Percentiles rank a stretch among this genome's conserved stretches.
phyloP scores from a whole-genome alignment of 2,797 vertebrate species.

The Danio albolineatus region DNA sequence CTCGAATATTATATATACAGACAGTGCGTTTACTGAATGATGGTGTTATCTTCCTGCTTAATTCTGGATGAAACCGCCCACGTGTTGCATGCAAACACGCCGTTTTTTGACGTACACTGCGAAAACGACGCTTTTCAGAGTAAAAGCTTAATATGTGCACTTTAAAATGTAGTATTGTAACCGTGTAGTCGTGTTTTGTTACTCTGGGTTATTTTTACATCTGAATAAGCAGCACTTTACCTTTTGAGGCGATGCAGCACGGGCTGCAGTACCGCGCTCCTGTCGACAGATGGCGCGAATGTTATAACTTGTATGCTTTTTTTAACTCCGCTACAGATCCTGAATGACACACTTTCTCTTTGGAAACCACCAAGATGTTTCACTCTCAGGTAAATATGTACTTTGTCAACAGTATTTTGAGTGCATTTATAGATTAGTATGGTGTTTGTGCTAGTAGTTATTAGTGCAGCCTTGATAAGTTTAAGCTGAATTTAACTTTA shows the following conservation, averaged over 20 bases:
- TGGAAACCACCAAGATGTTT: constrained; percentile 5
- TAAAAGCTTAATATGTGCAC: not conserved
- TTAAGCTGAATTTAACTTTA: not conserved
- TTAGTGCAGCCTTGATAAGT: not conserved
- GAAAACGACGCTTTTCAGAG: not conserved
- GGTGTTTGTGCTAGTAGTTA: too few species aligned
- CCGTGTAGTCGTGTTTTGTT: not conserved
- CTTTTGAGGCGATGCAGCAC: not conserved
- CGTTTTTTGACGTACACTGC: not conserved
- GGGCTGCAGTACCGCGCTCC: not conserved
- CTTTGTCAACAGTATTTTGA: not conserved
- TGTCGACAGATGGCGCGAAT: not conserved
- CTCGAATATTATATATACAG: not conserved
- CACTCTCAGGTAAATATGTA: not conserved
- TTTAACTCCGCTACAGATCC: not conserved
- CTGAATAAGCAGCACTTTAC: not conserved
- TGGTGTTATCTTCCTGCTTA: not conserved
- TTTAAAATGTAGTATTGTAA: not conserved
- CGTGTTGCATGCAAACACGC: not conserved
- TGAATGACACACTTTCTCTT: not conserved
- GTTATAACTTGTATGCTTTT: not conserved
- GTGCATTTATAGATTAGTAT: not conserved
- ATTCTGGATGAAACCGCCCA: not conserved
- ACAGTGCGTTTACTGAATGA: not conserved
- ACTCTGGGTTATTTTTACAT: not conserved